phyloP scores from a whole-genome alignment of 2,888 invertebrate genomes.

The Panopea generosa region DNA sequence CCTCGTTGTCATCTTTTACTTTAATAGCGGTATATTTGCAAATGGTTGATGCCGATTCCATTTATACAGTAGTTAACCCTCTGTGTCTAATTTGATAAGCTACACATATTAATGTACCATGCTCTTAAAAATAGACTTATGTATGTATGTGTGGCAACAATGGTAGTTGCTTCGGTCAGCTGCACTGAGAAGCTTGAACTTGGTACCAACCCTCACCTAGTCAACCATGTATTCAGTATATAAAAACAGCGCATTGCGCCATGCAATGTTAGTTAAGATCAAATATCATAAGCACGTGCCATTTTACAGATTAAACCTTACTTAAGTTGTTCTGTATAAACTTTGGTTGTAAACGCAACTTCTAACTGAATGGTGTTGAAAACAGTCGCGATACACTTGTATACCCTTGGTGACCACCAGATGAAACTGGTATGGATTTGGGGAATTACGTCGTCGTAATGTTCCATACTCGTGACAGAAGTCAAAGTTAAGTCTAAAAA shows the following conservation, averaged over 20 bases:
- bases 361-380: constrained; percentile 37
- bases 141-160: no score
- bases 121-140: no score
- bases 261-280: neutral
- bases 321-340: constrained; percentile 32
- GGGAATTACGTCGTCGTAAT: neutral
- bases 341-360: constrained; percentile 57
- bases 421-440: constrained; percentile 50
- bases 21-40: no score
- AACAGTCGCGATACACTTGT: constrained; percentile 44
- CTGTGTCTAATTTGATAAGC: no score
- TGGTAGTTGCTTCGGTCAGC: no score
- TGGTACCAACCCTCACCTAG: no score
- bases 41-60: no score
- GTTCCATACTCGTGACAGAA: constrained; percentile 50
- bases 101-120: no score
- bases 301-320: constrained; percentile 2
- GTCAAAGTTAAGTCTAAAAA: constrained; percentile 55
- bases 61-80: no score
- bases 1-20: no score
- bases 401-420: constrained; percentile 25
- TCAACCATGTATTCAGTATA: constrained; percentile 1
- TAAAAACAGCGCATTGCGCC: no score
- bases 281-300: neutral
- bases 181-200: no score